These are phyloP conservation scores for Donacobius atricapilla DNA, from an alignment of 2,113 vertebrate genomes.

Conservation along the genomic window DNA sequence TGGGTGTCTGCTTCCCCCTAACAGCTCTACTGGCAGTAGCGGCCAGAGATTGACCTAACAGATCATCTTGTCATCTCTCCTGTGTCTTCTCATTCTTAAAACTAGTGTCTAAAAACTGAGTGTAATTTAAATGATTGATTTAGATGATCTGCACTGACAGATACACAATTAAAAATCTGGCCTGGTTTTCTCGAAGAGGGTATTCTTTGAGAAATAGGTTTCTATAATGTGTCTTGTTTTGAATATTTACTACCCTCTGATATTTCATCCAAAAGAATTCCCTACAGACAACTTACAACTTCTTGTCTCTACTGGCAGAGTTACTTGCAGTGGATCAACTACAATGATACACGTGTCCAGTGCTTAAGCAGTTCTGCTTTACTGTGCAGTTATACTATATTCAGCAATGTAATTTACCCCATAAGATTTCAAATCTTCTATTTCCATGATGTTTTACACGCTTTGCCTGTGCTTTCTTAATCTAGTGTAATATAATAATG, in stretches of 20 bases:
- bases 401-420: not conserved
- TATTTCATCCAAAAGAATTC: not conserved
- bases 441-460: not conserved
- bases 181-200: not conserved
- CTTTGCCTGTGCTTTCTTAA: not conserved
- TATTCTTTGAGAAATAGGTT: not conserved
- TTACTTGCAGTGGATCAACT: not conserved
- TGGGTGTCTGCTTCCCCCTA: not conserved
- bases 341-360: not conserved
- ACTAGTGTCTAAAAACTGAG: not conserved
- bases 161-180: not conserved
- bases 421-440: not conserved
- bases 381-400: not conserved
- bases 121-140: not conserved
- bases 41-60: not conserved
- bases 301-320: not conserved
- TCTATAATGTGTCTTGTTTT: not conserved
- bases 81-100: not conserved
- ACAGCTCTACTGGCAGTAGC: not conserved
- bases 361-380: not conserved
- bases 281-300: not conserved
- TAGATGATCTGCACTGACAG: not conserved
- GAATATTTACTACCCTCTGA: not conserved
- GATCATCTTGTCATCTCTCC: rapidly evolving
- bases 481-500: not conserved